Conservation (phyloP, 2,888 invertebrate genomes). For the Ennomos erosarius region DNA sequence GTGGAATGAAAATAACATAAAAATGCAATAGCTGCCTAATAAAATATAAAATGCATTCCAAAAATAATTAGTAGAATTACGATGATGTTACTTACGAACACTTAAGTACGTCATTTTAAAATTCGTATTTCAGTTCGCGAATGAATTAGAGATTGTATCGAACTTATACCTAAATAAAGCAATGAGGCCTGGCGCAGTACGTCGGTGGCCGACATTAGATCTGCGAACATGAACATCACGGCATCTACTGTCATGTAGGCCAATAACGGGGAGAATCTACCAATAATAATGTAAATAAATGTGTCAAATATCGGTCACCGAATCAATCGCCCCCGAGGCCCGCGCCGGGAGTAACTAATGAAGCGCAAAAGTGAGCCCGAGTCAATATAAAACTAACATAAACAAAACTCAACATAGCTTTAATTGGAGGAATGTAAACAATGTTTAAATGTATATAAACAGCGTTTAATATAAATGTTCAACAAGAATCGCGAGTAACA, state of each 20-base stretch:
- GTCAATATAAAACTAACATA: conserved; percentile 76
- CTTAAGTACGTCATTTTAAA: conserved; percentile 80
- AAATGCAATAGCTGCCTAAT: conserved; percentile 79
- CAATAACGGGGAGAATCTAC: conserved; percentile 12
- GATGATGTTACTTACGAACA: conserved; percentile 53
- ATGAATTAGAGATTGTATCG: conserved; percentile 66
- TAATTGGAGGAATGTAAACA: conserved; percentile 83
- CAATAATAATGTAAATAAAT: conserved; percentile 8
- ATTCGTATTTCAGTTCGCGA: conserved; percentile 70
- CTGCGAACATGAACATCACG: conserved; percentile 4
- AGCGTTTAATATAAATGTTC: conserved; percentile 62
- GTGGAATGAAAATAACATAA: conserved; percentile 74
- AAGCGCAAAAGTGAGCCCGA: conserved; percentile 41
- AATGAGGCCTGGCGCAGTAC: conserved; percentile 67
- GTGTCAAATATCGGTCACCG: conserved; percentile 19
- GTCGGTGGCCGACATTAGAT: conserved; percentile 18
- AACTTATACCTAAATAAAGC: conserved; percentile 72
- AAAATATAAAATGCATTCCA: conserved; percentile 76
- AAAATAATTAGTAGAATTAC: conserved; percentile 77
- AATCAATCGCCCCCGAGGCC: conserved; percentile 49
- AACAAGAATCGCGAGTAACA: conserved; percentile 79
- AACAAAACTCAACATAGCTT: conserved; percentile 82
- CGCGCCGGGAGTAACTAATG: conserved; percentile 30
- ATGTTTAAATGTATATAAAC: conserved; percentile 79
- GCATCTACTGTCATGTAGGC: not conserved